phyloP scores from a whole-genome alignment of 2,797 vertebrate species.

The Delichon dasypus region DNA sequence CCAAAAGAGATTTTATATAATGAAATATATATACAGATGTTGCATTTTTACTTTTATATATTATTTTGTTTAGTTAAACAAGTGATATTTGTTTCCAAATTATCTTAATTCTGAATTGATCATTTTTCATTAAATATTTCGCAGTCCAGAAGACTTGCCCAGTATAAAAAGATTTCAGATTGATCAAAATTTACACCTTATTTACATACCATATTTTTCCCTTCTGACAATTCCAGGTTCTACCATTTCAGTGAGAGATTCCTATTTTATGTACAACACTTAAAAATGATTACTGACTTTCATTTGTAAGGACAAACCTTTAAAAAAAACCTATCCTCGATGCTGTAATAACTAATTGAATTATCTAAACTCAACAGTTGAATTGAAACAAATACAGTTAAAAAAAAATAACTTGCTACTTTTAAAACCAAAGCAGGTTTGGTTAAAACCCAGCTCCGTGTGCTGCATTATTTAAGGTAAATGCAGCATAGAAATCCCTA shows the following conservation, averaged over 20 bases:
- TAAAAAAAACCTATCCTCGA: neutral
- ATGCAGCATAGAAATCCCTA: neutral
- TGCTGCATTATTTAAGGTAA: neutral
- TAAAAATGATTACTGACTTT: neutral
- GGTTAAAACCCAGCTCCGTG: neutral
- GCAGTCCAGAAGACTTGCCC: neutral
- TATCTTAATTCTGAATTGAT: neutral
- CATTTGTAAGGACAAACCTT: neutral
- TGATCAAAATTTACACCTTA: neutral
- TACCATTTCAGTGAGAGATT: neutral
- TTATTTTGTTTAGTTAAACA: neutral
- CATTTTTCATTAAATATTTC: neutral
- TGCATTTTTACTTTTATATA: neutral
- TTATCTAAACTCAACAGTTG: neutral
- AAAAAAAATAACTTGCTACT: neutral
- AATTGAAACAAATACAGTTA: neutral
- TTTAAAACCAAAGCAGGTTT: neutral
- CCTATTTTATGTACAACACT: neutral
- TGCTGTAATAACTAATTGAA: neutral
- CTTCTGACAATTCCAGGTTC: neutral
- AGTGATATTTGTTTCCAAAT: neutral
- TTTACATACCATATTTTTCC: rapidly evolving
- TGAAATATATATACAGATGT: neutral
- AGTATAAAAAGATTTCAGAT: neutral
- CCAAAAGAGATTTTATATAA: neutral